Evolutionary conservation across 2,797 vertebrate genomes (phyloP).

Genomic region (Chaetodon trifasciatus): DNA sequence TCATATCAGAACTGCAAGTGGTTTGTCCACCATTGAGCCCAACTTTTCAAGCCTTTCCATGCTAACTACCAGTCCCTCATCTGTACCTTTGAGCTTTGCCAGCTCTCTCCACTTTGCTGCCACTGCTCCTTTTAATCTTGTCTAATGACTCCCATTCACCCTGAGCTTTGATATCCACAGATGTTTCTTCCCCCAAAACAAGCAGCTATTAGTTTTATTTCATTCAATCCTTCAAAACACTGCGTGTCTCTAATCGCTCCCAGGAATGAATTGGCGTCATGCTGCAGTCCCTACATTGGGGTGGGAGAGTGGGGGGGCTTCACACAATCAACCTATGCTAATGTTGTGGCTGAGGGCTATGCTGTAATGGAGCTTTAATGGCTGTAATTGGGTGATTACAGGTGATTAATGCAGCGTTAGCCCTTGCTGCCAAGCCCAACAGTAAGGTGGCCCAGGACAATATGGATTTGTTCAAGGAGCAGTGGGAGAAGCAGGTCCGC

Average conservation of each 20-base stretch:
- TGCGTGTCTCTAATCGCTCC: constrained; percentile 59
- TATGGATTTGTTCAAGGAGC: constrained; percentile 99
- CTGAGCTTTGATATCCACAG: constrained; percentile 65
- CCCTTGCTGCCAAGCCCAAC: constrained; percentile 95
- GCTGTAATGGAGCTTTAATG: constrained; percentile 77
- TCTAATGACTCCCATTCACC: constrained; percentile 77
- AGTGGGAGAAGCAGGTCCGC: constrained; percentile 99
- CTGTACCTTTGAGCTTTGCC: constrained; percentile 28
- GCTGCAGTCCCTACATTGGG: constrained; percentile 52
- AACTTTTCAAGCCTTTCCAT: constrained; percentile 16
- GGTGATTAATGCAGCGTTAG: constrained; percentile 98
- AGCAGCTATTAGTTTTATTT: constrained; percentile 70
- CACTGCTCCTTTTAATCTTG: constrained; percentile 70
- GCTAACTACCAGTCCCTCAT: constrained; percentile 25
- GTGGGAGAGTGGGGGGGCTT: constrained; percentile 39
- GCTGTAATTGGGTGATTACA: constrained; percentile 85
- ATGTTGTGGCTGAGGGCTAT: constrained; percentile 75
- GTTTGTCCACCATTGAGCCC: constrained; percentile 6
- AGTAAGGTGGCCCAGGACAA: constrained; percentile 99
- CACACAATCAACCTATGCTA: constrained; percentile 74
- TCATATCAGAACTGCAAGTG: neutral
- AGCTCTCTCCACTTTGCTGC: constrained; percentile 37
- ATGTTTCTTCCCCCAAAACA: constrained; percentile 61
- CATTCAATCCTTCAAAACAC: constrained; percentile 68
- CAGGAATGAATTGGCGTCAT: constrained; percentile 64